Conservation (phyloP, 2,113 vertebrate genomes). For the Petromus typicus region DNA sequence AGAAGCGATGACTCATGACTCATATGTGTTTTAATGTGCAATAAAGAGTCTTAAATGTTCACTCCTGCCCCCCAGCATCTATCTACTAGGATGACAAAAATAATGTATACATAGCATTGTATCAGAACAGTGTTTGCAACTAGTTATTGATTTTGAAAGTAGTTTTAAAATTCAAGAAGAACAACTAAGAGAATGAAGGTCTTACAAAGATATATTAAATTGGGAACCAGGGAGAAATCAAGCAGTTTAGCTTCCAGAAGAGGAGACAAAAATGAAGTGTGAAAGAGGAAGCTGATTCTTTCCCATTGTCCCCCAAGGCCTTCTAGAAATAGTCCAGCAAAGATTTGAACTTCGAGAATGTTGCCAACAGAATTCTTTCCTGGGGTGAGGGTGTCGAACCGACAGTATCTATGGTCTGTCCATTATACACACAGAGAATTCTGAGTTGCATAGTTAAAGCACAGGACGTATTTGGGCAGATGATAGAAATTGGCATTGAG, state of each 20-base stretch:
- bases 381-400: neutral
- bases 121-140: neutral
- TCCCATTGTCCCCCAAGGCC: neutral
- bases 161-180: constrained; percentile 28
- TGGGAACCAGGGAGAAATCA: neutral
- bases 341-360: constrained; percentile 23
- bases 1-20: neutral
- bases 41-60: neutral
- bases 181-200: neutral
- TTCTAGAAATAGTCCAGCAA: constrained; percentile 28
- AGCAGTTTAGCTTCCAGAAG: neutral
- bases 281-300: neutral
- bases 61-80: neutral
- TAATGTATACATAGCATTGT: neutral
- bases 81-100: neutral
- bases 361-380: constrained; percentile 8
- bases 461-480: neutral
- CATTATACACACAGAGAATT: neutral
- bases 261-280: neutral
- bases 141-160: constrained; percentile 11
- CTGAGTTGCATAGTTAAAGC: neutral
- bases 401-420: neutral
- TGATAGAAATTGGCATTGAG: neutral
- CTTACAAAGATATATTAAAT: neutral
- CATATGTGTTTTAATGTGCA: neutral